Conservation (phyloP, 2,797 vertebrate species). For the Fundulus diaphanus region DNA sequence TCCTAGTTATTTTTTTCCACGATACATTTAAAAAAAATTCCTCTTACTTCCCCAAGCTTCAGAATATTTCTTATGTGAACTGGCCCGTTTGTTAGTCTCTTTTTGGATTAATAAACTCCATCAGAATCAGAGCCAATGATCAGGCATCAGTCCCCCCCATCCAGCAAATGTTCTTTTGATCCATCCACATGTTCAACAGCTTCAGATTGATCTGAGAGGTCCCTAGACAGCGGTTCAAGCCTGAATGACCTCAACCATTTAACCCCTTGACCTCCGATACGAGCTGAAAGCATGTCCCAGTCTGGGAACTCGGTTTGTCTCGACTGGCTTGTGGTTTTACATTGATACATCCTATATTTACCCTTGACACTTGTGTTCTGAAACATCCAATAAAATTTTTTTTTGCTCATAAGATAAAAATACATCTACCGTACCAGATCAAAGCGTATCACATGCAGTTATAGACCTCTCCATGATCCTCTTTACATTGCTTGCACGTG, state of each 20-base stretch:
- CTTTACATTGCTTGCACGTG: constrained; percentile 36
- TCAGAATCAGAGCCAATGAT: neutral
- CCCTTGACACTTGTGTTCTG: neutral
- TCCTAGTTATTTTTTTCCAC: neutral
- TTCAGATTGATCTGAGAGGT: constrained; percentile 67
- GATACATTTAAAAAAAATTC: neutral
- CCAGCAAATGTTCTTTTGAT: constrained; percentile 54
- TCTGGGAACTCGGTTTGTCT: constrained; percentile 77
- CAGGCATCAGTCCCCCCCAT: constrained; percentile 32
- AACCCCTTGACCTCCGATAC: constrained; percentile 83
- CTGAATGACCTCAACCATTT: constrained; percentile 85
- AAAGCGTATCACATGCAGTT: constrained; percentile 46
- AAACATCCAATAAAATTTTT: constrained; percentile 1
- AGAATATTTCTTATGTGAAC: neutral
- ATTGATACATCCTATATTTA: neutral
- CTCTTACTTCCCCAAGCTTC: neutral
- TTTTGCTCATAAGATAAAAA: neutral
- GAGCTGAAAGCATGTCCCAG: constrained; percentile 78
- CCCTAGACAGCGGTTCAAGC: constrained; percentile 58
- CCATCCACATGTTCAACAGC: constrained; percentile 65
- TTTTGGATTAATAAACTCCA: neutral
- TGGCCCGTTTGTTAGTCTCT: neutral
- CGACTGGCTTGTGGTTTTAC: constrained; percentile 76
- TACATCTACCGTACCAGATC: constrained; percentile 6
- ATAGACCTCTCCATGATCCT: constrained; percentile 19